Conservation (phyloP, 2,888 invertebrate species). For the Eilema caniola region DNA sequence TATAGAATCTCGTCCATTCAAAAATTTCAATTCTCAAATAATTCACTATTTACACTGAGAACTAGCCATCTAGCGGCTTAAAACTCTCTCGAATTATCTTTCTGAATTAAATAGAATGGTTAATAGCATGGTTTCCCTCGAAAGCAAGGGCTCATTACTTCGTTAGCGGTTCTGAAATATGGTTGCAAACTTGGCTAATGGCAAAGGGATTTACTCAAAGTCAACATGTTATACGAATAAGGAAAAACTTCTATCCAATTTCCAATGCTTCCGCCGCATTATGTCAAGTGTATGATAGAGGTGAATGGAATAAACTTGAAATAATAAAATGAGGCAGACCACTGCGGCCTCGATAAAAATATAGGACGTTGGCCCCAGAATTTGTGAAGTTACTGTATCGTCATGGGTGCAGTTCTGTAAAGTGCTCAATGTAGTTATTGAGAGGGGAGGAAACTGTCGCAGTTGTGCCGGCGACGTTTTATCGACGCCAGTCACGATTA, state of each 20-base stretch:
- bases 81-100: slow-evolving; percentile 48
- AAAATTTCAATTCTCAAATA: slow-evolving; percentile 38
- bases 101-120: slow-evolving; percentile 40
- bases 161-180: slow-evolving; percentile 48
- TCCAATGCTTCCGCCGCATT: slow-evolving; percentile 27
- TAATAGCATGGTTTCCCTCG: slow-evolving; percentile 29
- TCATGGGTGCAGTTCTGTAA: slow-evolving; percentile 14
- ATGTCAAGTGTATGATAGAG: slow-evolving; percentile 28
- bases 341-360: slow-evolving; percentile 27
- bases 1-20: slow-evolving; percentile 31
- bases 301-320: slow-evolving; percentile 28
- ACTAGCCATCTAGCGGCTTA: slow-evolving; percentile 22
- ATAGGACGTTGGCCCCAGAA: slow-evolving; percentile 27
- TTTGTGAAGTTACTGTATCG: slow-evolving; percentile 14
- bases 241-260: slow-evolving; percentile 36
- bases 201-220: slow-evolving; percentile 31
- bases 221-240: slow-evolving; percentile 17
- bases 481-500: slow-evolving; percentile 36
- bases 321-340: slow-evolving; percentile 19
- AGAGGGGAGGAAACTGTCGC: slow-evolving; percentile 25
- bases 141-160: slow-evolving; percentile 52
- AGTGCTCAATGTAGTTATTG: slow-evolving; percentile 28
- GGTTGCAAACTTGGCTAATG: slow-evolving; percentile 41
- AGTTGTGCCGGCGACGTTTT: slow-evolving; percentile 15
- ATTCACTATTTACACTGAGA: slow-evolving; percentile 38